Evolutionary conservation across 2,888 invertebrate genomes (phyloP).

Genomic region (Tachina lurida): DNA sequence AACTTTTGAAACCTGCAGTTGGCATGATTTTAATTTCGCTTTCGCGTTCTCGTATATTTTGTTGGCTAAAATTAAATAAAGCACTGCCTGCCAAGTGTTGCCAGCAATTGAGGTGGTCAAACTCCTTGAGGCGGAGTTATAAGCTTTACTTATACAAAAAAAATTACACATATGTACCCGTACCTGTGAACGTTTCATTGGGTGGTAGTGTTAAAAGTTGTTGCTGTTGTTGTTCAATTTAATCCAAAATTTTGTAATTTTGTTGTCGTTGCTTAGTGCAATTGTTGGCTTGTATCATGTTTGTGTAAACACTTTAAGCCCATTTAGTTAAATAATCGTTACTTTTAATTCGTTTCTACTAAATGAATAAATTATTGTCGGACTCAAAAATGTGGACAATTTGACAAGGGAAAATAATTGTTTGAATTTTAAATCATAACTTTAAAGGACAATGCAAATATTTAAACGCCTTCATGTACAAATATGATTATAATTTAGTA

Average conservation of each 20-base stretch:
- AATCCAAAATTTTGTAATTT: slow-evolving; percentile 68
- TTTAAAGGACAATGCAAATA: slow-evolving; percentile 36
- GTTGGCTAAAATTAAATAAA: slow-evolving; percentile 18
- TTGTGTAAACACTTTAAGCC: slow-evolving; percentile 56
- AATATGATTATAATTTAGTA: slow-evolving; percentile 30
- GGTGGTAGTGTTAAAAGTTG: slow-evolving; percentile 14
- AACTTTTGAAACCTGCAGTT: slow-evolving; percentile 55
- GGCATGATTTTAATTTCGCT: slow-evolving; percentile 24
- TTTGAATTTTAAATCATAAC: slow-evolving; percentile 40
- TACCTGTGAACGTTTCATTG: slow-evolving; percentile 8
- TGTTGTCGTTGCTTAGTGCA: slow-evolving; percentile 60
- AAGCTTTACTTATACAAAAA: background rate
- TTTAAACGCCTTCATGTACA: slow-evolving; percentile 16
- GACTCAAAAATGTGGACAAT: slow-evolving; percentile 61
- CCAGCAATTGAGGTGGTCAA: slow-evolving; percentile 55
- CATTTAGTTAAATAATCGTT: slow-evolving; percentile 58
- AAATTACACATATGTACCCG: background rate
- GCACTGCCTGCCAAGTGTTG: slow-evolving; percentile 41
- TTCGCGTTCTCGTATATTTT: slow-evolving; percentile 16
- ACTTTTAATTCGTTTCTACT: slow-evolving; percentile 29
- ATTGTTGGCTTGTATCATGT: slow-evolving; percentile 50
- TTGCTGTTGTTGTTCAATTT: slow-evolving; percentile 48
- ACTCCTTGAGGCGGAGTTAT: slow-evolving; percentile 68
- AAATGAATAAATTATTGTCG: slow-evolving; percentile 57
- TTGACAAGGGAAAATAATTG: slow-evolving; percentile 67